These are phyloP conservation scores for Meloidogyne floridensis DNA, from an alignment of 1,140 invertebrate species.

Conservation along the genomic window DNA sequence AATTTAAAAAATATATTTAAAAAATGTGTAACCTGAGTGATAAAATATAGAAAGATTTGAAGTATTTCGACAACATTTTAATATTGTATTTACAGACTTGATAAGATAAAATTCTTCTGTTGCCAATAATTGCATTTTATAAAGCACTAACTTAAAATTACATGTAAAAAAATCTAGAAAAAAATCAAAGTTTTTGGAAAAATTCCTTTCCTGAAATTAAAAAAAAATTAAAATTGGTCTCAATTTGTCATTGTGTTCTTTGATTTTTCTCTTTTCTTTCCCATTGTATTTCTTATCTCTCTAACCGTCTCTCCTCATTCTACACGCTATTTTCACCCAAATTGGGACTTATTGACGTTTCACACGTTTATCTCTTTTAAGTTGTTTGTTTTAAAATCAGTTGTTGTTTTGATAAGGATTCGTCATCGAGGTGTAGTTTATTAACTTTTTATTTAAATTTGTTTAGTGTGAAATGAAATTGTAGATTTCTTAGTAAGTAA, in stretches of 20 bases:
- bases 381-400: neutral
- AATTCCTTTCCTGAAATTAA: neutral
- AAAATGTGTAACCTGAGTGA: slow-evolving; percentile 37
- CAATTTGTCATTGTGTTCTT: neutral
- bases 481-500: no score
- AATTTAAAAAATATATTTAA: slow-evolving; percentile 7
- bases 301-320: neutral
- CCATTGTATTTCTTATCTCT: neutral
- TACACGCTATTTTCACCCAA: slow-evolving; percentile 1
- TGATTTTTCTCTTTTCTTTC: neutral
- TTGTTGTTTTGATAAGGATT: neutral
- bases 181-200: neutral
- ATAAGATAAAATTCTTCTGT: slow-evolving; percentile 45
- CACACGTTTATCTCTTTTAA: neutral
- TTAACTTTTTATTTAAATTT: no score
- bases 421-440: neutral
- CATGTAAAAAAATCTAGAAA: no score
- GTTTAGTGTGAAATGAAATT: no score
- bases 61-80: slow-evolving; percentile 44
- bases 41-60: slow-evolving; percentile 37
- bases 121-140: slow-evolving; percentile 45
- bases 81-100: slow-evolving; percentile 42
- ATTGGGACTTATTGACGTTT: neutral
- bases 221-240: neutral
- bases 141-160: neutral